A percentile compares a stretch with the other conserved stretches of the same genome.
Evolutionary conservation across 2,888 invertebrate genomes (phyloP).

Genomic region (Protophormia terraenovae): DNA sequence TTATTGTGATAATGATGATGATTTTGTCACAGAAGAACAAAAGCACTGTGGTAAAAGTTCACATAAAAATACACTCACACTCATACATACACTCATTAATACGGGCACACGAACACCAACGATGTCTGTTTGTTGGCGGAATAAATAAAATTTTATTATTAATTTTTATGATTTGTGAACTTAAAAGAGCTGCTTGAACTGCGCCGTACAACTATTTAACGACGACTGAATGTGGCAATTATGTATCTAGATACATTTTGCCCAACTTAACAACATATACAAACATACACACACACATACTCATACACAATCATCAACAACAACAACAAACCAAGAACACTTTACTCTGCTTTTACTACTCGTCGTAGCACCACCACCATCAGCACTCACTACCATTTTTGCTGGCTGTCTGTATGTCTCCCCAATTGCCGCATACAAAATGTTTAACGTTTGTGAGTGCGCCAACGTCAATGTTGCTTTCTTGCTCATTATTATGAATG

Average conservation of each 20-base stretch:
- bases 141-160: constrained; percentile 62
- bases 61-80: constrained; percentile 3
- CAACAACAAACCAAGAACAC: constrained; percentile 43
- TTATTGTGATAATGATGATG: constrained; percentile 42
- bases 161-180: constrained; percentile 69
- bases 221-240: constrained; percentile 81
- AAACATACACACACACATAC: constrained; percentile 3
- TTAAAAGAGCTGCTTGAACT: constrained; percentile 73
- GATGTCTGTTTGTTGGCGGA: constrained; percentile 39
- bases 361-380: constrained; percentile 19
- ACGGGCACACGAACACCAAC: constrained; percentile 35
- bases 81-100: background rate
- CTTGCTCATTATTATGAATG: constrained; percentile 58
- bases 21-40: constrained; percentile 12
- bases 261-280: constrained; percentile 72
- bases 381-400: constrained; percentile 16
- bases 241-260: constrained; percentile 81
- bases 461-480: constrained; percentile 40
- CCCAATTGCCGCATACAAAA: constrained; percentile 31
- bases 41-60: constrained; percentile 34
- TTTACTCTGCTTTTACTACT: constrained; percentile 52
- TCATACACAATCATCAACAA: constrained; percentile 11
- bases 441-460: constrained; percentile 37
- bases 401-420: constrained; percentile 49
- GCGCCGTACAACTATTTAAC: constrained; percentile 81